Conservation (phyloP, 1,140 invertebrate species). For the Atta cephalotes region DNA sequence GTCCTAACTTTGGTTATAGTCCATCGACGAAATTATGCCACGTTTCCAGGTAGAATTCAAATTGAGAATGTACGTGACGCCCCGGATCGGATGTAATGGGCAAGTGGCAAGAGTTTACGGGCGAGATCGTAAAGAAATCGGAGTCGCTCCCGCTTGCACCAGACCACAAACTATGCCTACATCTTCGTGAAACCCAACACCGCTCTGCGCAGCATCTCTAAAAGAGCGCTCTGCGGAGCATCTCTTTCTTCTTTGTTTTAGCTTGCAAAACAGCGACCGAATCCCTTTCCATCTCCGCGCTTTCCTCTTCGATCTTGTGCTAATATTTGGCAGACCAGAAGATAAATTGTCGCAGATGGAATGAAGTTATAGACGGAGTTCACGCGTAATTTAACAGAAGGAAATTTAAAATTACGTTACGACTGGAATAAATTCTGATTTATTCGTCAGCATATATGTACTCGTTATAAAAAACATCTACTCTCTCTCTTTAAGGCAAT, state of each 20-base stretch:
- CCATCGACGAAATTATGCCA: constrained; percentile 22
- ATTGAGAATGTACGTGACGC: constrained; percentile 40
- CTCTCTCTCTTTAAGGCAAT: neutral
- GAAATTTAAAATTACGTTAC: neutral
- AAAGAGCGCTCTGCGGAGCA: neutral
- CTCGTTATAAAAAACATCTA: neutral
- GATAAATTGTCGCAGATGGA: neutral
- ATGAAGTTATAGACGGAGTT: neutral
- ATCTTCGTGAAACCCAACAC: neutral
- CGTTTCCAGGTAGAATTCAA: neutral
- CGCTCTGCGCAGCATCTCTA: neutral
- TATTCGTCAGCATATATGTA: neutral
- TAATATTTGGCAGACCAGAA: constrained; percentile 20
- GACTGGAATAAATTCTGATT: neutral
- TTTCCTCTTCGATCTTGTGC: constrained; percentile 8
- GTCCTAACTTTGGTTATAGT: neutral
- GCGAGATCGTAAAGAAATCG: constrained; percentile 23
- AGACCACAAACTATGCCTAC: neutral
- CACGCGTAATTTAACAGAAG: neutral
- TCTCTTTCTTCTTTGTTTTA: constrained; percentile 5
- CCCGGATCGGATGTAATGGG: constrained; percentile 10
- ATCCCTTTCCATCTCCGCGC: neutral
- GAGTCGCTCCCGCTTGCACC: too few species aligned
- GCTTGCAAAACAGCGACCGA: neutral
- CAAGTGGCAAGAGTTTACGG: neutral